Evolutionary conservation across 23 tunicate species (phyloP).

Genomic region (Diplosoma virens): DNA sequence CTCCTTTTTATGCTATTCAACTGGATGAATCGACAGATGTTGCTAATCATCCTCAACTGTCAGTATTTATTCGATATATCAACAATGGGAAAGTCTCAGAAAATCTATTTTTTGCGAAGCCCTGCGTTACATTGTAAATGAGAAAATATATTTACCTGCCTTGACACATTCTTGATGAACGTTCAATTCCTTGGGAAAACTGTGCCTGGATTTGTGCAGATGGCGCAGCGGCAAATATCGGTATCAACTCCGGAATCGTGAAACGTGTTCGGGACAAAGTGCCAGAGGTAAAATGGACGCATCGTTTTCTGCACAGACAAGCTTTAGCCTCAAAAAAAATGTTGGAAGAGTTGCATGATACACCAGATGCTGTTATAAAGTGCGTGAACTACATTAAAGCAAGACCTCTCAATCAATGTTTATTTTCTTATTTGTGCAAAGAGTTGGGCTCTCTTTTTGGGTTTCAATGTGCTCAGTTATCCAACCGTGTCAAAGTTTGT

Average conservation of each 20-base stretch:
- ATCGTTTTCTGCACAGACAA: slow-evolving; percentile 57
- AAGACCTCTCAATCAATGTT: slow-evolving; percentile 38
- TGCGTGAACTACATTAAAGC: slow-evolving; percentile 48
- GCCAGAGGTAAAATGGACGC: slow-evolving; percentile 35
- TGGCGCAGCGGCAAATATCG: slow-evolving; percentile 47
- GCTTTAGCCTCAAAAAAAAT: slow-evolving; percentile 38
- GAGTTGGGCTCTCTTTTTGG: slow-evolving; percentile 38
- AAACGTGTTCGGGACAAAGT: slow-evolving; percentile 13
- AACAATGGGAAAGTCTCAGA: slow-evolving; percentile 16
- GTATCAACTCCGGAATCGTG: slow-evolving; percentile 43
- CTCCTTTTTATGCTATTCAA: slow-evolving; percentile 42
- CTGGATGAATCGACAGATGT: slow-evolving; percentile 41
- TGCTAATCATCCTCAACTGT: slow-evolving; percentile 37
- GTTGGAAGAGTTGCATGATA: slow-evolving; percentile 18
- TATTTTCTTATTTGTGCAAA: slow-evolving; percentile 42
- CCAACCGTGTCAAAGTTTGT: too few relatives aligned
- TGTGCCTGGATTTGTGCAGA: slow-evolving; percentile 46
- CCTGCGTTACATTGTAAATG: slow-evolving; percentile 41
- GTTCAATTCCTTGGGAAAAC: slow-evolving; percentile 19
- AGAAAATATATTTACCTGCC: slow-evolving; percentile 31
- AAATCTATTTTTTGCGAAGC: slow-evolving; percentile 21
- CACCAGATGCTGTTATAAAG: slow-evolving; percentile 24
- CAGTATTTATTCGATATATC: slow-evolving; percentile 42
- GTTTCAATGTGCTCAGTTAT: slow-evolving; percentile 12
- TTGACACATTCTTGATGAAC: slow-evolving; percentile 15